Evolutionary conservation across 1,140 invertebrate genomes (phyloP).

Genomic region (Vollenhovia emeryi): DNA sequence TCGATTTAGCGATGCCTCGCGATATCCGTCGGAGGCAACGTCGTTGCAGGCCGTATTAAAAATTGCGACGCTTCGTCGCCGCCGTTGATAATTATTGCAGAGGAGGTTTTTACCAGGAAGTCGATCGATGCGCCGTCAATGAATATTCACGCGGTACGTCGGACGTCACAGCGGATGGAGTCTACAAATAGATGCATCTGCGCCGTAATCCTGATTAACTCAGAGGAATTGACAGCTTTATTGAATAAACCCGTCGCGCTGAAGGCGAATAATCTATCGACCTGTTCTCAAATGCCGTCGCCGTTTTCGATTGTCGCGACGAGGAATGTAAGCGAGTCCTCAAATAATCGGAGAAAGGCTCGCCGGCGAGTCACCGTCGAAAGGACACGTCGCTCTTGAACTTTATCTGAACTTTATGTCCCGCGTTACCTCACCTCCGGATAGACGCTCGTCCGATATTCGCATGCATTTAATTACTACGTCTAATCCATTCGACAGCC

Average conservation of each 20-base stretch:
- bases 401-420: background rate
- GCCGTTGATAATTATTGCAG: slow-evolving; percentile 4
- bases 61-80: slow-evolving; percentile 22
- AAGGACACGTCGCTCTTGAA: background rate
- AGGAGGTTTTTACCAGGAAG: slow-evolving; percentile 1
- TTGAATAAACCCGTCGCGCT: background rate
- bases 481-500: background rate
- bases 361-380: background rate
- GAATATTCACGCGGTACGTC: slow-evolving; percentile 36
- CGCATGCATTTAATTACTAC: background rate
- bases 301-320: background rate
- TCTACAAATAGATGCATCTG: slow-evolving; percentile 10
- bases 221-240: background rate
- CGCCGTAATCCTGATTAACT: background rate
- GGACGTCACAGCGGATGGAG: slow-evolving; percentile 9
- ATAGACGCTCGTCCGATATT: background rate
- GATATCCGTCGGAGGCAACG: background rate
- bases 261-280: background rate
- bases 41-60: background rate
- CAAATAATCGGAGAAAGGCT: background rate
- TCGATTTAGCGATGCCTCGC: slow-evolving; percentile 27
- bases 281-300: background rate
- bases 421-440: background rate
- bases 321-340: background rate
- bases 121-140: no score